These are phyloP conservation scores for Characodon lateralis DNA, from an alignment of 2,797 vertebrate species.

Conservation along the genomic window DNA sequence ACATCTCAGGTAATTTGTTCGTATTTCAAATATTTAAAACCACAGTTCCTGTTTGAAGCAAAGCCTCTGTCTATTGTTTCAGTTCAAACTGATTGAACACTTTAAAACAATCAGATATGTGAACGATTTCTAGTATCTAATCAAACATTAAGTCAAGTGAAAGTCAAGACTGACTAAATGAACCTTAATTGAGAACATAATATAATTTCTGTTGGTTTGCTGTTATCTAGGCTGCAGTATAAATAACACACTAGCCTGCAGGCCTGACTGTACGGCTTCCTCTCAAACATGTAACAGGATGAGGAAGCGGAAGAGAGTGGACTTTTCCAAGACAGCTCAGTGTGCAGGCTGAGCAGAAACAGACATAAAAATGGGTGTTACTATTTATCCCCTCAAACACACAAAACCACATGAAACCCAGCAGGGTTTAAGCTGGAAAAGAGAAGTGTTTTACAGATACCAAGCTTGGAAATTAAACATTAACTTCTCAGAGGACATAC, in stretches of 20 bases:
- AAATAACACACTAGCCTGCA: constrained; percentile 27
- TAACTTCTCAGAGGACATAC: constrained; percentile 15
- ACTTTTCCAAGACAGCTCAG: constrained; percentile 69
- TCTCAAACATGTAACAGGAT: constrained; percentile 57
- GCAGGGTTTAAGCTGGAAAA: constrained; percentile 52
- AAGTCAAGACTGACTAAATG: neutral
- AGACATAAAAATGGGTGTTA: constrained; percentile 68
- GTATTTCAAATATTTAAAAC: neutral
- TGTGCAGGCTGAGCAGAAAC: constrained; percentile 54
- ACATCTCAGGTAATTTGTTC: neutral
- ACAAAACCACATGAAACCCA: constrained; percentile 59
- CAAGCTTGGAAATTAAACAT: constrained; percentile 31
- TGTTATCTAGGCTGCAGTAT: constrained; percentile 19
- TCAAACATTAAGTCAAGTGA: neutral
- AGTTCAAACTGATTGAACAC: neutral
- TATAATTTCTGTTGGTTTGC: neutral
- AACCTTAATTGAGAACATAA: constrained; percentile 1
- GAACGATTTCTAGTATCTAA: neutral
- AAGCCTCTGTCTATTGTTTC: too few species aligned
- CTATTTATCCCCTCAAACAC: constrained; percentile 55
- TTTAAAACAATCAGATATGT: neutral
- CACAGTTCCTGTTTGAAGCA: too few species aligned
- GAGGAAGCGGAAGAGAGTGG: constrained; percentile 59
- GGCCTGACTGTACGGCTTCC: constrained; percentile 35
- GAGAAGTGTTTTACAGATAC: constrained; percentile 34